Base-by-base conservation (phyloP, 1,140 invertebrate species). In the Bombus vancouverensis region DNA sequence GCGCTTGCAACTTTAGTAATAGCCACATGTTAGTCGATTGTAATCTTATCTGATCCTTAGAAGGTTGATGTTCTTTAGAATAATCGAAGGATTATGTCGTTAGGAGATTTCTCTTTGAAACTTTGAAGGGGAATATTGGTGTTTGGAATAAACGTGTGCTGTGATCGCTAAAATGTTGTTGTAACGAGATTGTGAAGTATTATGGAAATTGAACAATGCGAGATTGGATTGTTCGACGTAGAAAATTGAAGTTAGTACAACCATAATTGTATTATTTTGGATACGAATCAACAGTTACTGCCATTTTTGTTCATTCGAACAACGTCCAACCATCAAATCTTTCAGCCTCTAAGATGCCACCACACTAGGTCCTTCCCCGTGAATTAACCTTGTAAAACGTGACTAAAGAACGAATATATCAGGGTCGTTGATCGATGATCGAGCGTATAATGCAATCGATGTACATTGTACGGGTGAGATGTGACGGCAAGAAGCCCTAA, bases 351-450 rank as follows among this genome's bases (percentile, higher is more conserved):
- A 66, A 66, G n/a, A 66, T 12, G n/a, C 1, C 62, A 6, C 1
- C 62, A 6, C 13, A 6, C 13, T 66, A 2, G 4, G 0, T 65
- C 1, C 4, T n/a, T 13, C 5, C 6, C 0, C 13, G 2, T 15
- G 13, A 65, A 65, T 65, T 15, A 37, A 8, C 3, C 34, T 28
- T 6, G 1, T 71, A 12, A 42, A 71, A 37, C 3, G 37, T 3
- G 9, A 25, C 1, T 9, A 28, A 71, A 39, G 18, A 28, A 12
- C 4, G 13, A 25, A 42, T 10, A 28, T 28, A 28, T 13, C 18
- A 62, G 22, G 25, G 5, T 44, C 12, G 28, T n/a, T 72, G 28
- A 72, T 72, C 70, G 39, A 72, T 72, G 28, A 72, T 71, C 70
- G 13, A 72, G 39, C 28, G 13, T 18, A 10, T 39, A 34, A n/a